phyloP scores from a whole-genome alignment of 2,888 invertebrate species.

The Apeira syringaria region DNA sequence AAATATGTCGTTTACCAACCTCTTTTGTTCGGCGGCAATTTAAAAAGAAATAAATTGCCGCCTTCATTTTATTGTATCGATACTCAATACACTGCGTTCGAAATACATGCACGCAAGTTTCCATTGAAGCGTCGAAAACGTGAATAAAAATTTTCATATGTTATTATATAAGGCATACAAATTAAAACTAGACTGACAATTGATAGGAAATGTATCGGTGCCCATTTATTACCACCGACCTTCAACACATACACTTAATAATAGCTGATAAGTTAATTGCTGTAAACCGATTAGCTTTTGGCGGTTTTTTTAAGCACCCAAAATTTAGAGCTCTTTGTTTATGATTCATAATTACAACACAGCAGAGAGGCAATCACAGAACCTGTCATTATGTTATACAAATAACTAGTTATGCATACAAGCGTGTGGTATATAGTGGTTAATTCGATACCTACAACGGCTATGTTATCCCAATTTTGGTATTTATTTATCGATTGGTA shows the following conservation, averaged over 20 bases:
- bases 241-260: slow-evolving; percentile 73
- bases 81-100: slow-evolving; percentile 34
- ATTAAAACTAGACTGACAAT: slow-evolving; percentile 48
- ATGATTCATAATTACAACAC: slow-evolving; percentile 79
- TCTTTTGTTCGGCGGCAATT: slow-evolving; percentile 60
- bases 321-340: slow-evolving; percentile 69
- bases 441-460: slow-evolving; percentile 59
- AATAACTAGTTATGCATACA: slow-evolving; percentile 75
- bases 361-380: slow-evolving; percentile 69
- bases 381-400: slow-evolving; percentile 78
- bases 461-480: slow-evolving; percentile 45
- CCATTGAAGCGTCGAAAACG: slow-evolving; percentile 24
- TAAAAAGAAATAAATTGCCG: slow-evolving; percentile 47
- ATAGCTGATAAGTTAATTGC: slow-evolving; percentile 79
- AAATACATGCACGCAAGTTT: slow-evolving; percentile 42
- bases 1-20: slow-evolving; percentile 56
- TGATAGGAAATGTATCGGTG: slow-evolving; percentile 54
- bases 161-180: slow-evolving; percentile 3
- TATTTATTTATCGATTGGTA: slow-evolving; percentile 66
- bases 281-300: slow-evolving; percentile 74
- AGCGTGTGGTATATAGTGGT: slow-evolving; percentile 51
- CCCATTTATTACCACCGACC: slow-evolving; percentile 65
- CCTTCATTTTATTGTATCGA: slow-evolving; percentile 46
- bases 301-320: slow-evolving; percentile 65
- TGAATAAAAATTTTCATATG: not conserved